These are phyloP conservation scores for Oeneis ivallda DNA, from an alignment of 2,888 invertebrate genomes.

Conservation along the genomic window DNA sequence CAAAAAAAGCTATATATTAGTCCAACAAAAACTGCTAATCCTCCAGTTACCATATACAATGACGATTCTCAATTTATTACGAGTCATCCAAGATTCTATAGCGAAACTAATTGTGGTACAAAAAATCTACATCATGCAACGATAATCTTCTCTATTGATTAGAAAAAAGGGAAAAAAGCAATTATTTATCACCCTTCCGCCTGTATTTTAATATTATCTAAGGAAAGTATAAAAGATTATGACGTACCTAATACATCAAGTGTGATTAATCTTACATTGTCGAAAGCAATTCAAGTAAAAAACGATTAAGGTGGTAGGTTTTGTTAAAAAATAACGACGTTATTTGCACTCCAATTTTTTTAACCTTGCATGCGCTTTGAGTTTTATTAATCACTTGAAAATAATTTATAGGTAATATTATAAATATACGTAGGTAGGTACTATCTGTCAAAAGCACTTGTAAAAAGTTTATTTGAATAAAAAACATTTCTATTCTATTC, in stretches of 20 bases:
- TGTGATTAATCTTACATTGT: slow-evolving; percentile 27
- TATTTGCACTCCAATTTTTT: slow-evolving; percentile 11
- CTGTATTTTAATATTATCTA: neutral
- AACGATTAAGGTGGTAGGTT: slow-evolving; percentile 12
- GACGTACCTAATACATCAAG: slow-evolving; percentile 13
- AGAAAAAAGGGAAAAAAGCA: slow-evolving; percentile 12
- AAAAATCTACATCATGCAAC: slow-evolving; percentile 18
- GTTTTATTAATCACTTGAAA: neutral
- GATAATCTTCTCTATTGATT: slow-evolving; percentile 8
- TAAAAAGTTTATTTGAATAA: no score
- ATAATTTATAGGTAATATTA: neutral
- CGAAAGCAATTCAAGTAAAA: slow-evolving; percentile 22
- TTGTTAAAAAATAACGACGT: slow-evolving; percentile 7
- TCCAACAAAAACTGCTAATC: neutral
- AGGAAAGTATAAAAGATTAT: slow-evolving; percentile 2
- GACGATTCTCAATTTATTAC: slow-evolving; percentile 5
- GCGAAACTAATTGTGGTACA: slow-evolving; percentile 19
- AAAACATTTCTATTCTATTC: no score
- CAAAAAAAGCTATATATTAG: no score
- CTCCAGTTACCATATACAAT: neutral
- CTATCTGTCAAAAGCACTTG: no score
- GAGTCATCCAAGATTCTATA: slow-evolving; percentile 20
- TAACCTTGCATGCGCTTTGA: neutral
- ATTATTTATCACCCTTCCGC: slow-evolving; percentile 19
- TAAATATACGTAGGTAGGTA: no score